Conservation (phyloP, 2,888 invertebrate species). For the Bembecia ichneumoniformis region DNA sequence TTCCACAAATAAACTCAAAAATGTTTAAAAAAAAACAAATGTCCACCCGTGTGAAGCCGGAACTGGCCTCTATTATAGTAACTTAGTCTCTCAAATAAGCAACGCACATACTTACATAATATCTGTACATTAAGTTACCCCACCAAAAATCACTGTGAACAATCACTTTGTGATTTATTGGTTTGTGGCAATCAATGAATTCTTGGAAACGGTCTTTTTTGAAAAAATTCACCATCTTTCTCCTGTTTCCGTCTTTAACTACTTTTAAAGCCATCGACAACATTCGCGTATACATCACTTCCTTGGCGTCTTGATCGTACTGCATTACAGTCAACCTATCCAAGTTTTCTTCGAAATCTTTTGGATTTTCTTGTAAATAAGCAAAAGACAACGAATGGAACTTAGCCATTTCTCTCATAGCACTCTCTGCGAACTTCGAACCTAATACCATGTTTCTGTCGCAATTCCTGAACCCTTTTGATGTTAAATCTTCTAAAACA, state of each 20-base stretch:
- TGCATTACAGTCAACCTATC: not conserved
- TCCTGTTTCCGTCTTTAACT: constrained; percentile 21
- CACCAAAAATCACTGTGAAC: not conserved
- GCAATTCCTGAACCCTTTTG: constrained; percentile 23
- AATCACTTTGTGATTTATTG: not conserved
- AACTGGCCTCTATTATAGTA: too few relatives aligned
- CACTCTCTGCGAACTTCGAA: constrained; percentile 29
- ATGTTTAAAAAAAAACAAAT: too few relatives aligned
- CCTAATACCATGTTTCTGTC: constrained; percentile 27
- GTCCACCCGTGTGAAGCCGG: too few relatives aligned
- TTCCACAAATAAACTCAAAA: too few relatives aligned
- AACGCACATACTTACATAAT: not conserved
- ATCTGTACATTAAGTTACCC: not conserved
- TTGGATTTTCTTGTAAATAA: constrained; percentile 33
- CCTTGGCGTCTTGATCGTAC: constrained; percentile 5
- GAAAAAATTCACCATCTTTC: constrained; percentile 17
- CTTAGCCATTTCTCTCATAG: constrained; percentile 29
- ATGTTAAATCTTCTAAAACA: constrained; percentile 33
- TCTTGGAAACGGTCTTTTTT: not conserved
- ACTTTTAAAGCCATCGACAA: constrained; percentile 14
- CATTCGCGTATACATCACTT: constrained; percentile 2
- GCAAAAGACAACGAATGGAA: constrained; percentile 50
- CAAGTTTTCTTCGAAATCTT: constrained; percentile 13
- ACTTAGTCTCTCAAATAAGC: too few relatives aligned
- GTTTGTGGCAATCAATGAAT: not conserved